These are phyloP conservation scores for Cotesia glomerata DNA, from an alignment of 1,140 invertebrate species.

Conservation along the genomic window DNA sequence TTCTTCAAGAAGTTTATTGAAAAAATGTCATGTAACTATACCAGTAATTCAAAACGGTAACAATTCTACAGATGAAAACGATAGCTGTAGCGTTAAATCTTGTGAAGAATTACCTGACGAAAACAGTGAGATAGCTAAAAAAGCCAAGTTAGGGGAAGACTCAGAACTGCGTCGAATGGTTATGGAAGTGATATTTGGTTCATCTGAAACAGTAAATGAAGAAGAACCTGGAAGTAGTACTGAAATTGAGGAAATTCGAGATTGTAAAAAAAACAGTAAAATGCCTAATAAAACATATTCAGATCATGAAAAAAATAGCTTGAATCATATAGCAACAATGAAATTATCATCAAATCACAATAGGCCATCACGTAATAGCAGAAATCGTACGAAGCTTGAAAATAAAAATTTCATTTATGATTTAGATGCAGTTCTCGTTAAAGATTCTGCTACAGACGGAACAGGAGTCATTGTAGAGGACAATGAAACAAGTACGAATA, in stretches of 20 bases:
- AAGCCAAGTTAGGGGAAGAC: slow-evolving; percentile 28
- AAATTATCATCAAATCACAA: slow-evolving; percentile 13
- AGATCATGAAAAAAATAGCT: not conserved
- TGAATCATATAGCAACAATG: not conserved
- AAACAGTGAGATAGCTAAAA: not conserved
- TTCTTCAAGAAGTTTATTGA: not conserved
- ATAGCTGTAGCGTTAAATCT: not conserved
- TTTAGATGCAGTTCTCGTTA: slow-evolving; percentile 44
- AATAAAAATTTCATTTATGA: slow-evolving; percentile 76
- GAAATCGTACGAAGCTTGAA: slow-evolving; percentile 70
- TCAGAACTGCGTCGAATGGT: slow-evolving; percentile 45
- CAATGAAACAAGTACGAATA: not conserved
- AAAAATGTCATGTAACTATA: not conserved
- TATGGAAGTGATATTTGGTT: slow-evolving; percentile 52
- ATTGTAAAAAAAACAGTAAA: not conserved
- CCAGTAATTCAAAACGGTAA: not conserved
- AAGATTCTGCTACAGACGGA: slow-evolving; percentile 7
- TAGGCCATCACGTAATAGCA: slow-evolving; percentile 59
- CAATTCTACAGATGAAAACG: not conserved
- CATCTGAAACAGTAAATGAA: slow-evolving; percentile 16
- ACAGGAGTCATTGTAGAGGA: not conserved
- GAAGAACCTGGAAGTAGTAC: slow-evolving; percentile 8
- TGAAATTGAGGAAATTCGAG: not conserved
- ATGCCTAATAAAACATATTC: slow-evolving; percentile 10
- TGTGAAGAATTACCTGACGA: slow-evolving; percentile 14